Evolutionary conservation across 2,797 vertebrate species (phyloP), one percentile per base, ranked within the genome.

Genomic region (Sebastes matsubarae): DNA sequence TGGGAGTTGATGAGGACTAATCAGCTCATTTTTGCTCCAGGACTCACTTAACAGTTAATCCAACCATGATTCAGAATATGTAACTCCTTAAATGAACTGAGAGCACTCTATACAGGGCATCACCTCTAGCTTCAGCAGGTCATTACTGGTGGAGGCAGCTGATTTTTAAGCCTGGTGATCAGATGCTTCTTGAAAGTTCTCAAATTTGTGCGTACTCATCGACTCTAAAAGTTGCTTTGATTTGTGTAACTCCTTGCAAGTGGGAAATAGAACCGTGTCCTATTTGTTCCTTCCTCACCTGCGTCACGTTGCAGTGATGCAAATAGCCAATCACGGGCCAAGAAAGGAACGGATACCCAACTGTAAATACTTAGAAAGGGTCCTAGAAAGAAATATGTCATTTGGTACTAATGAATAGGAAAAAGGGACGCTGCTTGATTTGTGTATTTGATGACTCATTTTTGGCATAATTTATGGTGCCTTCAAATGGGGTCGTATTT

Each of bases 21-120:
- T 59, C 20, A 22, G 10, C 11, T 63, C 20, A 36, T n/a, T 22
- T n/a, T 34, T 16, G 25, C 25, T 14, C 24, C 57, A 4, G 25
- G 25, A 58, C 57, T 29, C 14, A 58, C 25, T 58, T 32, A 6
- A 61, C 18, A 61, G 59, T 61, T 32, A n/a, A 32, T n/a, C 32
- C 5, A 22, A 63, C 30, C 30, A 34, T 13, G 30, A 63, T 1
- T 63, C 20, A 22, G 32, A 2, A 34, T 63, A 34, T 29, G 2
- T 59, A 59, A 18, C 25, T 29, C 16, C n/a, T 54, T 5, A 55
- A 11, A 55, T 22, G 52, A 5, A 55, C 0, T 18, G 16, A 22
- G 52, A 55, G 52, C n/a, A 0, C 52, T 22, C n/a, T 1, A 16
- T 1, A 16, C 0, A 42, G 52, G 52, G 10, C 54, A 55, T 6